Evolutionary conservation across 2,113 vertebrate species (phyloP).

Genomic region (Raja brachyura): DNA sequence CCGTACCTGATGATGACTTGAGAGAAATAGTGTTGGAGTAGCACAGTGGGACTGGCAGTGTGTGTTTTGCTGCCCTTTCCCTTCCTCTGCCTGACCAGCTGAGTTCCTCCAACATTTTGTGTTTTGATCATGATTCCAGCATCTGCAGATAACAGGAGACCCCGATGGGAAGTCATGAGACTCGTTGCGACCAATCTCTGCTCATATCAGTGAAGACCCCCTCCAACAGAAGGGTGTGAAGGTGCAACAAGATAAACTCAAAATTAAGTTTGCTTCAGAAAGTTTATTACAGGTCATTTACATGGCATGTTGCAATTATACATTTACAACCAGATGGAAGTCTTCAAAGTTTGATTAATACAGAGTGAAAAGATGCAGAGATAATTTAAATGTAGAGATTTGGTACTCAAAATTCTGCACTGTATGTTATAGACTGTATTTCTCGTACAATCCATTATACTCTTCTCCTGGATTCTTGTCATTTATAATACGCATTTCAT

Average conservation of each 20-base stretch:
- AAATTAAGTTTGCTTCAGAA: slow-evolving; percentile 20
- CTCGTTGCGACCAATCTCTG: no score
- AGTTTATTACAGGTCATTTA: slow-evolving; percentile 35
- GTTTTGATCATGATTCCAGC: no score
- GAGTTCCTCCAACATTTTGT: no score
- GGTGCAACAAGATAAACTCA: background rate
- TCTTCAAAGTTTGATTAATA: background rate
- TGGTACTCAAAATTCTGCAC: background rate
- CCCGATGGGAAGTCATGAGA: no score
- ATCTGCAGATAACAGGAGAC: no score
- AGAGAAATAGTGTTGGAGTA: background rate
- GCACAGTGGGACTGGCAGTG: background rate
- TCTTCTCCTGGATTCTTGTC: no score
- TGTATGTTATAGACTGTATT: background rate
- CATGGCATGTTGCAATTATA: background rate
- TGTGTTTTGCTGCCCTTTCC: no score
- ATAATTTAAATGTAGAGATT: slow-evolving; percentile 26
- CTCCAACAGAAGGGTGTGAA: no score
- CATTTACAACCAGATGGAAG: slow-evolving; percentile 5
- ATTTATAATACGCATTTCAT: slow-evolving; percentile 12
- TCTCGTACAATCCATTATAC: background rate
- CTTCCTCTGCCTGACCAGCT: no score
- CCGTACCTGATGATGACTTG: no score
- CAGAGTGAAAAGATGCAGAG: slow-evolving; percentile 5
- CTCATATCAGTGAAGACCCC: no score